phyloP scores from a whole-genome alignment of 2,797 vertebrate genomes.

The Ibycter americanus region DNA sequence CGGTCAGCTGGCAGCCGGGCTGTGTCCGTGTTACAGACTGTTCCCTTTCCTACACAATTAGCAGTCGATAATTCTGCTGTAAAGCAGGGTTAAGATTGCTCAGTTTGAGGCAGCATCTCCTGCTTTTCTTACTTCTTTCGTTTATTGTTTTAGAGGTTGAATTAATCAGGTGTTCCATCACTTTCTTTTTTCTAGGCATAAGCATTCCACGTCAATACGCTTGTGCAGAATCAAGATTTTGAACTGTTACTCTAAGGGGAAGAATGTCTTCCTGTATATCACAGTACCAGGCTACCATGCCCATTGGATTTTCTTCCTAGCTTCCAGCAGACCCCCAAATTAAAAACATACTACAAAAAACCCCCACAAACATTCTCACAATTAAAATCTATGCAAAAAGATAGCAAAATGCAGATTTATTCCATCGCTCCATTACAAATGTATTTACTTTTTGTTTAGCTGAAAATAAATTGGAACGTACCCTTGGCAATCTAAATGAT shows the following conservation, averaged over 20 bases:
- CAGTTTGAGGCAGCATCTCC: background rate
- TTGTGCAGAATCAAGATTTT: background rate
- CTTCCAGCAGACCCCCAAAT: background rate
- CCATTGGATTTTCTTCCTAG: background rate
- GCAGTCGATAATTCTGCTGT: background rate
- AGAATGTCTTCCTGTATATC: background rate
- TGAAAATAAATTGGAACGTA: background rate
- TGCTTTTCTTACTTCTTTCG: background rate
- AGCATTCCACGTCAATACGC: background rate
- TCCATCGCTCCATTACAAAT: conserved; percentile 17
- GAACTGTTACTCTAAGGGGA: background rate
- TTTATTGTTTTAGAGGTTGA: background rate
- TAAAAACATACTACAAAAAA: background rate
- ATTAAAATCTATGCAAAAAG: background rate
- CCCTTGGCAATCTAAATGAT: background rate
- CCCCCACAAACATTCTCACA: background rate
- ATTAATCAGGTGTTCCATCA: background rate
- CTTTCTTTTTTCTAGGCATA: background rate
- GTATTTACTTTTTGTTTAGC: background rate
- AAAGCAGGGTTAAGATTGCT: background rate
- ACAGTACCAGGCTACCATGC: background rate
- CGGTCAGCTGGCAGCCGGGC: accelerated
- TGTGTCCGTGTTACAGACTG: no score
- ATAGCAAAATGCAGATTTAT: conserved; percentile 29
- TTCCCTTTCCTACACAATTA: background rate